Evolutionary conservation across 2,113 vertebrate genomes (phyloP).

Genomic region (Calonectris borealis): DNA sequence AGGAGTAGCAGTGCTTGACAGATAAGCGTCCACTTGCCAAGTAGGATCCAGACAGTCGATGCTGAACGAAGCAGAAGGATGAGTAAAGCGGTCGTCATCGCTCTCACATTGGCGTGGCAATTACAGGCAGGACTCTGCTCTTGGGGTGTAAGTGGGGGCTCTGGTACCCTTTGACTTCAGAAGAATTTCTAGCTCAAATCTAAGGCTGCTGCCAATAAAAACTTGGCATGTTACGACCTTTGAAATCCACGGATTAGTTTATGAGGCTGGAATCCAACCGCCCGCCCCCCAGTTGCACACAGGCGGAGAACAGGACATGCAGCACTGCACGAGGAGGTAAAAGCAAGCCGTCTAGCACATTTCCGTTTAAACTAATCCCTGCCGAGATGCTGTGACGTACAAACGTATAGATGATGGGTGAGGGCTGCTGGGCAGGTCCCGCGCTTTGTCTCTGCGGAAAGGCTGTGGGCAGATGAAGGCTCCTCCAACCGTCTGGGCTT

Average conservation of each 20-base stretch:
- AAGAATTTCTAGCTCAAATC: not conserved
- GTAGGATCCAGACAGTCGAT: not conserved
- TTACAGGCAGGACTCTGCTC: not conserved
- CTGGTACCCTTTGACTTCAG: not conserved
- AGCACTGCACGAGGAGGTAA: not conserved
- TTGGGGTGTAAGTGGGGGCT: not conserved
- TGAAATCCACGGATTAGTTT: not conserved
- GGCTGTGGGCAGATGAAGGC: not conserved
- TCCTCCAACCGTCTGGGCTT: not conserved
- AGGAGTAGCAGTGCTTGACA: not conserved
- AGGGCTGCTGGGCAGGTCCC: not conserved
- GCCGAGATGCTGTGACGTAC: not conserved
- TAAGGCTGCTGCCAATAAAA: not conserved
- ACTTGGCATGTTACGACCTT: not conserved
- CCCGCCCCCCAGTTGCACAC: rapidly evolving
- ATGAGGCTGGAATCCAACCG: not conserved
- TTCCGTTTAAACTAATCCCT: not conserved
- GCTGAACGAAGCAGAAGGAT: not conserved
- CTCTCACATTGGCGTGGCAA: rapidly evolving
- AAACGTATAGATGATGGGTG: rapidly evolving
- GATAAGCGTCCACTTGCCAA: not conserved
- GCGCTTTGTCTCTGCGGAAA: not conserved
- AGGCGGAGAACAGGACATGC: not conserved
- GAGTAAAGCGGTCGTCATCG: not conserved
- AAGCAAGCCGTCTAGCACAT: not conserved